Conservation (phyloP, 1,140 invertebrate species). For the Ephestia elutella region DNA sequence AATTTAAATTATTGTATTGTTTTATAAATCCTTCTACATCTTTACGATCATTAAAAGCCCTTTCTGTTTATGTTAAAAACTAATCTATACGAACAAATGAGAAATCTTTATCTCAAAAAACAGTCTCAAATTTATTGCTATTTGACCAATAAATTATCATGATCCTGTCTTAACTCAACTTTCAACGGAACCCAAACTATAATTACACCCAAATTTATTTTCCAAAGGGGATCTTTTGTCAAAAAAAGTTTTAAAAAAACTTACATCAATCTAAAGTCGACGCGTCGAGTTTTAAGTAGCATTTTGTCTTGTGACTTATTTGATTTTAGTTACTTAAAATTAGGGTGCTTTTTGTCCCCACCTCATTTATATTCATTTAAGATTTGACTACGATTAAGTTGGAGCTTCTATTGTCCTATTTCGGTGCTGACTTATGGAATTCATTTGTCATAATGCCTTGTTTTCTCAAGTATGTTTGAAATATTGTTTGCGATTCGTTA, state of each 20-base stretch:
- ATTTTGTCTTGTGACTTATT: constrained; percentile 47
- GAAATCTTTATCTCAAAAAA: constrained; percentile 1
- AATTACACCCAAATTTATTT: constrained; percentile 62
- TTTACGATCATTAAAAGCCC: background rate
- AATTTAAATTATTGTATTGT: background rate
- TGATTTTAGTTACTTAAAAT: constrained; percentile 33
- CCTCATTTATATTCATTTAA: constrained; percentile 56
- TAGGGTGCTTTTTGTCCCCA: constrained; percentile 50
- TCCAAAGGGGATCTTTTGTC: constrained; percentile 16
- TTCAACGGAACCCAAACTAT: constrained; percentile 58
- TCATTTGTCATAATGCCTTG: constrained; percentile 44
- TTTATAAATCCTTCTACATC: background rate
- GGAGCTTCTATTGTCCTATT: constrained; percentile 45
- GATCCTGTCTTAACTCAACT: constrained; percentile 49
- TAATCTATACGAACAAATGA: background rate
- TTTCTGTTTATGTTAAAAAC: background rate
- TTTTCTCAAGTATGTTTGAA: constrained; percentile 36
- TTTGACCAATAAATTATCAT: constrained; percentile 45
- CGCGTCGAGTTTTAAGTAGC: constrained; percentile 37
- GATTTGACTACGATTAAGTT: constrained; percentile 42
- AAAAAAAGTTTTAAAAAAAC: constrained; percentile 35
- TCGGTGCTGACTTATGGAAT: constrained; percentile 27
- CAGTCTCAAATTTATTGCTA: constrained; percentile 18
- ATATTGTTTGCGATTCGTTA: constrained; percentile 48
- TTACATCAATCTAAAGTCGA: constrained; percentile 33